Conservation (phyloP, 2,888 invertebrate genomes). For the Yponomeuta evonymella region DNA sequence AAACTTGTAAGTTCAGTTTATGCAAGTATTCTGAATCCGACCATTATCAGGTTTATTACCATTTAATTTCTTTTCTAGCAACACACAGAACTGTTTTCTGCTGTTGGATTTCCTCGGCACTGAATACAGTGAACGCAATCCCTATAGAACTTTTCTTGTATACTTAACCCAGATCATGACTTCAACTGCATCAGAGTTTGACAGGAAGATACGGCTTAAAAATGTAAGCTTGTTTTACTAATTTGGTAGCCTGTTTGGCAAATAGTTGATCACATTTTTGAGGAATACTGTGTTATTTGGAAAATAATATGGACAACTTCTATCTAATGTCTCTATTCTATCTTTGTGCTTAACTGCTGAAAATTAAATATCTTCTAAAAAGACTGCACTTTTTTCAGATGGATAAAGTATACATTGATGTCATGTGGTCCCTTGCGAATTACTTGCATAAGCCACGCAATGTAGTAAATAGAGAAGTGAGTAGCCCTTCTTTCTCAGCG, state of each 20-base stretch:
- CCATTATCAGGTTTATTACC: neutral
- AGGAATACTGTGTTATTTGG: no score
- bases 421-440: conserved; percentile 32
- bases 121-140: conserved; percentile 27
- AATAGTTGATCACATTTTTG: no score
- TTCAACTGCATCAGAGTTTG: neutral
- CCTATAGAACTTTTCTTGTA: conserved; percentile 34
- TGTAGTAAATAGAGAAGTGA: neutral
- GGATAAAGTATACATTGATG: conserved; percentile 29
- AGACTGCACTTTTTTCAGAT: conserved; percentile 30
- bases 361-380: no score
- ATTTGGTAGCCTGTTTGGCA: neutral
- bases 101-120: conserved; percentile 40
- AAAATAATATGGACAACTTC: no score
- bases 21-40: neutral
- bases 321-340: no score
- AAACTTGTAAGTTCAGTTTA: conserved; percentile 36
- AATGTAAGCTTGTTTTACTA: neutral
- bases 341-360: no score
- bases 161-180: conserved; percentile 23
- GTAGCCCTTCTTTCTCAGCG: neutral
- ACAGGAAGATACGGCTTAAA: neutral
- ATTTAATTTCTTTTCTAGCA: conserved; percentile 31
- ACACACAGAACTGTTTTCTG: conserved; percentile 39
- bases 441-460: conserved; percentile 18